Base-by-base conservation (phyloP, 2,888 invertebrate species). In the Melanargia galathea region DNA sequence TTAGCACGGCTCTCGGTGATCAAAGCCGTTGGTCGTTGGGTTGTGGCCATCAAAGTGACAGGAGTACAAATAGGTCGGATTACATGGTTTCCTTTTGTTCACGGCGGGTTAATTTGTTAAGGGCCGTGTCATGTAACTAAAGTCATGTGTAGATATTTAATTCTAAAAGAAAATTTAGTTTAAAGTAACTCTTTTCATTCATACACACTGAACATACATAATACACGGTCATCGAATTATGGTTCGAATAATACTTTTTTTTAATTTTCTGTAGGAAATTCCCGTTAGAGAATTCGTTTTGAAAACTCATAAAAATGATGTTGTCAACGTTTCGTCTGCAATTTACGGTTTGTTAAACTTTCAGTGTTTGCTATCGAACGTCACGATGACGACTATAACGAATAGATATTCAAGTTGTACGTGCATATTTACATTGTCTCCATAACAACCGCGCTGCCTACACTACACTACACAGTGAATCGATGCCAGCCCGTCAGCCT, bases 61-160 rank as follows among this genome's bases (percentile, higher is more conserved):
- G 73, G 72, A 73, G 72, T 79, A 82, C 83, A 88, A 86, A 89
- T 89, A 87, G 82, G 80, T 86, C 78, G 73, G 79, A 82, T 85
- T 86, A 82, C 83, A 77, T 26, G 59, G 60, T 62, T 57, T 65
- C 65, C 62, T 68, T 66, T 64, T 66, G 63, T 63, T 64, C 22
- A 30, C 16, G 56, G 22, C 16, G 22, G 51, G 2, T 33, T 35
- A 35, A 2, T 5, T 35, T 52, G 18, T 51, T 26, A n/a, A 49
- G 8, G 18, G 33, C 10, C 2, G 52, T 33, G 20, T 11, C 45
- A 46, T 13, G 11, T 22, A 22, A 22, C 20, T 20, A 10, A 11
- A 16, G 22, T 46, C 20, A 5, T 46, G 20, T 13, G 22, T 20
- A 20, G 20, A 20, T 1, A 22, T 45, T 11, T 7, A 10, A 20